Percentiles rank a stretch among this genome's conserved stretches.
Conservation (phyloP, 2,113 vertebrate genomes). For the Mastomys coucha region DNA sequence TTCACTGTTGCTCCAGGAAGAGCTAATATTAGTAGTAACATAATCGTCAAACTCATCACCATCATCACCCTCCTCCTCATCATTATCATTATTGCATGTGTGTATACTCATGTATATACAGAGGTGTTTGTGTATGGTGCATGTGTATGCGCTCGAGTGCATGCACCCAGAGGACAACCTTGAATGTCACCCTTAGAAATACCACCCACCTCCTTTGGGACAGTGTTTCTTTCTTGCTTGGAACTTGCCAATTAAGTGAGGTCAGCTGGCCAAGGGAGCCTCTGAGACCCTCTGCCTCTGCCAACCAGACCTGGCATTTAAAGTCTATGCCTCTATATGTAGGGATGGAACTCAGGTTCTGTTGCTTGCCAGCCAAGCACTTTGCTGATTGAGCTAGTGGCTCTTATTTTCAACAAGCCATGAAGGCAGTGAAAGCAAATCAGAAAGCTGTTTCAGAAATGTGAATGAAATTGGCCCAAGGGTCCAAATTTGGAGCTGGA, state of each 20-base stretch:
- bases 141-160: not conserved
- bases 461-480: slow-evolving; percentile 23
- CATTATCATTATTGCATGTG: not conserved
- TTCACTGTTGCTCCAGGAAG: slow-evolving; percentile 50
- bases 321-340: too few relatives aligned
- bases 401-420: slow-evolving; percentile 50
- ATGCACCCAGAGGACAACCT: not conserved
- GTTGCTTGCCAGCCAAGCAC: not conserved
- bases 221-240: not conserved
- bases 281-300: too few relatives aligned
- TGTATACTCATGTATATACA: not conserved
- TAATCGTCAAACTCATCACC: too few relatives aligned
- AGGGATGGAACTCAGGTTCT: not conserved
- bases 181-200: not conserved
- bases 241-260: not conserved
- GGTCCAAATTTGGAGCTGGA: not conserved
- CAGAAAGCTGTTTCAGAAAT: not conserved
- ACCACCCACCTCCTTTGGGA: not conserved
- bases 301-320: not conserved
- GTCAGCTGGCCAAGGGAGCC: too few relatives aligned
- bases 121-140: not conserved
- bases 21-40: not conserved
- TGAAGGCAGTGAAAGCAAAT: slow-evolving; percentile 47
- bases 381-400: not conserved
- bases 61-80: not conserved